Percentiles rank a stretch among this genome's conserved stretches.
phyloP scores from a whole-genome alignment of 2,113 vertebrate genomes.

The Rhinolophus sinicus region DNA sequence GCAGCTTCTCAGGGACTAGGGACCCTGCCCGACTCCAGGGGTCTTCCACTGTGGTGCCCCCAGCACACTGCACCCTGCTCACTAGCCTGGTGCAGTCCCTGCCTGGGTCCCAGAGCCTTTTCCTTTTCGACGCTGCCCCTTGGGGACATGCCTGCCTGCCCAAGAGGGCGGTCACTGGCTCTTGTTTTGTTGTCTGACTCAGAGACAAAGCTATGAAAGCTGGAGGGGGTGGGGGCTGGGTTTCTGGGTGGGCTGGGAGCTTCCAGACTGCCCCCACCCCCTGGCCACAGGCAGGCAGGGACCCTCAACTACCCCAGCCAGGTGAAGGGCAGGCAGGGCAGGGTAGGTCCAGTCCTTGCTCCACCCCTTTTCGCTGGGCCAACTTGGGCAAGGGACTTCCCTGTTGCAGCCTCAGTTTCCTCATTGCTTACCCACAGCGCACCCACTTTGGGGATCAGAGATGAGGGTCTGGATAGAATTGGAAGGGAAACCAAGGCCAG shows the following conservation, averaged over 20 bases:
- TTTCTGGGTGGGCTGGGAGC: not conserved
- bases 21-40: fast-evolving
- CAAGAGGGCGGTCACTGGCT: not conserved
- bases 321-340: no score
- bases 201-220: not conserved
- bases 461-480: not conserved
- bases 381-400: fast-evolving
- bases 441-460: not conserved
- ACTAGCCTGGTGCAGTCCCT: not conserved
- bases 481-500: not conserved
- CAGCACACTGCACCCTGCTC: fast-evolving
- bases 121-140: not conserved
- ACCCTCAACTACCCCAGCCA: not conserved
- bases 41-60: fast-evolving
- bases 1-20: not conserved
- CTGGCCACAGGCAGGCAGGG: not conserved
- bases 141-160: not conserved
- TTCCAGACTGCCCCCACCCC: not conserved
- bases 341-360: no score
- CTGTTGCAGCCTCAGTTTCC: not conserved
- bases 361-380: not conserved
- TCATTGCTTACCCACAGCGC: fast-evolving
- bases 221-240: not conserved
- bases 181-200: not conserved
- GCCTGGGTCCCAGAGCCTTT: no score